These are phyloP conservation scores for Hymenochirus boettgeri DNA, from an alignment of 2,113 vertebrate species.

Conservation along the genomic window DNA sequence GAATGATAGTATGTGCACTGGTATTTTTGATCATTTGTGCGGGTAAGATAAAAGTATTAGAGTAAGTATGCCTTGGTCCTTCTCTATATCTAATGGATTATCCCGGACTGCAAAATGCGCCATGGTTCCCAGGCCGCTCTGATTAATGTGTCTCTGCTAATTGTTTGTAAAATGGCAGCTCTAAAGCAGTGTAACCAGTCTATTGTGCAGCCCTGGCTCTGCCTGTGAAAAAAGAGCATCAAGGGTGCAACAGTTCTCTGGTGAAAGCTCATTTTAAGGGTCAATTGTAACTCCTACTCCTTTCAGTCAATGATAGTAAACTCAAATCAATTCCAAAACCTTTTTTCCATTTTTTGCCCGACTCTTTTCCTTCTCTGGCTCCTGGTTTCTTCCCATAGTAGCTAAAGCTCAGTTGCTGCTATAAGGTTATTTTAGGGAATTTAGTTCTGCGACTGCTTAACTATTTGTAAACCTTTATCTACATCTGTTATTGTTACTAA, in stretches of 20 bases:
- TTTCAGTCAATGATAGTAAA: conserved; percentile 72
- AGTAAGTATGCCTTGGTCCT: no score
- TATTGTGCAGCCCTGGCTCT: conserved; percentile 61
- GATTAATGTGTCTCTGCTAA: conserved; percentile 73
- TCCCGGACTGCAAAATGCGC: conserved; percentile 45
- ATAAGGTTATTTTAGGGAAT: neutral
- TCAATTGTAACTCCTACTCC: conserved; percentile 69
- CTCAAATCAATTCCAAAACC: conserved; percentile 71
- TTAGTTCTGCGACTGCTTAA: no score
- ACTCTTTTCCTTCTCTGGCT: conserved; percentile 42
- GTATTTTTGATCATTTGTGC: no score
- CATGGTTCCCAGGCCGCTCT: conserved; percentile 54
- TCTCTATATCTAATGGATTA: no score
- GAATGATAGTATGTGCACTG: no score
- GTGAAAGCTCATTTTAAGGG: conserved; percentile 65
- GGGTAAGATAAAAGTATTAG: no score
- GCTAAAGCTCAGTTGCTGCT: conserved; percentile 42
- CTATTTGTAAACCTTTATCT: no score
- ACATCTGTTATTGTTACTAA: no score
- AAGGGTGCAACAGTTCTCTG: conserved; percentile 47
- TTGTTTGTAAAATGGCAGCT: conserved; percentile 67
- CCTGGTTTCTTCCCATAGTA: conserved; percentile 55
- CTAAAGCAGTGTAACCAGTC: conserved; percentile 60
- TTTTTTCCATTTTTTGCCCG: conserved; percentile 55
- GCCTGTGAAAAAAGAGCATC: conserved; percentile 64